Conservation (phyloP, 1,140 invertebrate species). For the Calycopis cecrops region DNA sequence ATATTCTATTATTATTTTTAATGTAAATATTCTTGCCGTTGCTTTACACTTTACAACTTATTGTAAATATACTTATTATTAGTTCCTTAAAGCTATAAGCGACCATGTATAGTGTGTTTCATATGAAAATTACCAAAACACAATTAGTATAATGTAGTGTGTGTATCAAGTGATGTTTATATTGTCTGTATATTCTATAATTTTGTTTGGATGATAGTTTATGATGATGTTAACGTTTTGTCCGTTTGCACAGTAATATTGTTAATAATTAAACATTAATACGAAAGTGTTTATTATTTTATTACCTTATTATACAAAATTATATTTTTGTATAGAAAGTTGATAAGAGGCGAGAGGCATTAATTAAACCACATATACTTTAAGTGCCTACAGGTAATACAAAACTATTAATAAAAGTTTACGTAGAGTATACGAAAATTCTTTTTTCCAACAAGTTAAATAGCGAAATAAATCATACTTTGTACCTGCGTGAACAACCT, state of each 20-base stretch:
- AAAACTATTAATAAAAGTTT: no score
- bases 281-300: constrained; percentile 22
- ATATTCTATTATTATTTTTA: constrained; percentile 12
- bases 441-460: no score
- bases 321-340: constrained; percentile 4
- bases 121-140: constrained; percentile 55
- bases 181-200: constrained; percentile 48
- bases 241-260: constrained; percentile 60
- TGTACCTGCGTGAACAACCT: no score
- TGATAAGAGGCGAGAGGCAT: no score
- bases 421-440: no score
- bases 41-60: constrained; percentile 1
- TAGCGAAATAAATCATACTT: no score
- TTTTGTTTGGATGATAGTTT: constrained; percentile 69
- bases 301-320: neutral
- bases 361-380: no score
- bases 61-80: constrained; percentile 12
- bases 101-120: constrained; percentile 1
- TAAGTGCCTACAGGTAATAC: no score
- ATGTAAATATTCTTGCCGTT: constrained; percentile 36
- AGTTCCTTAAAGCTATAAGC: constrained; percentile 14
- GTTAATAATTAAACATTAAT: constrained; percentile 62
- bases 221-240: constrained; percentile 59
- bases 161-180: constrained; percentile 45
- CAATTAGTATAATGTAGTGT: constrained; percentile 35